These are phyloP conservation scores for Crenuchus spilurus DNA, from an alignment of 2,797 vertebrate species.

Conservation along the genomic window DNA sequence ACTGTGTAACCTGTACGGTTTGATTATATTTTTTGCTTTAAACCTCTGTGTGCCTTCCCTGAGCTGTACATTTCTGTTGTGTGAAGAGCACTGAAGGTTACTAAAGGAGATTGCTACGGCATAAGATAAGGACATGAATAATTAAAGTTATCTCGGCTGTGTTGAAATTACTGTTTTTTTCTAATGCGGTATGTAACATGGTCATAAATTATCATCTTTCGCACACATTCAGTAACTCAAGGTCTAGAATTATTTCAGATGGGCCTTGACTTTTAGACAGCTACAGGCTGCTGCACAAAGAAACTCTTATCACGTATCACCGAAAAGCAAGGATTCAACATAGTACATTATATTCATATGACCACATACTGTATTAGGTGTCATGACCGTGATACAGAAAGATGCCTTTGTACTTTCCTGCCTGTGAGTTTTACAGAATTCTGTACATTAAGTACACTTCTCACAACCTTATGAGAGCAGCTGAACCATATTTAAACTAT, in stretches of 20 bases:
- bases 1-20: not conserved
- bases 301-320: too few relatives aligned
- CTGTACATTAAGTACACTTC: too few relatives aligned
- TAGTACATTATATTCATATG: too few relatives aligned
- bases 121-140: constrained; percentile 29
- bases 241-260: not conserved
- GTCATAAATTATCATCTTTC: not conserved
- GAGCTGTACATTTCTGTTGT: not conserved
- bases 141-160: constrained; percentile 1
- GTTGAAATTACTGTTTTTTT: not conserved
- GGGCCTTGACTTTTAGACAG: not conserved
- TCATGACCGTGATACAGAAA: not conserved
- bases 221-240: not conserved
- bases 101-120: constrained; percentile 12
- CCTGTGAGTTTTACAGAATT: too few relatives aligned
- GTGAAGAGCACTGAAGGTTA: not conserved
- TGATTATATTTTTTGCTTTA: not conserved
- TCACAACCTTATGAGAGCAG: too few relatives aligned
- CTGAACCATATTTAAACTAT: too few relatives aligned
- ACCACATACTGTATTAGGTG: not conserved
- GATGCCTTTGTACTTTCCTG: too few relatives aligned
- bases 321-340: too few relatives aligned
- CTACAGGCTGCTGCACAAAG: not conserved
- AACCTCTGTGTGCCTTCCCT: not conserved
- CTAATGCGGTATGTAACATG: not conserved